Evolutionary conservation across 2,113 vertebrate genomes (phyloP), one percentile per base, ranked within the genome.

Genomic region (Lepus timidus): DNA sequence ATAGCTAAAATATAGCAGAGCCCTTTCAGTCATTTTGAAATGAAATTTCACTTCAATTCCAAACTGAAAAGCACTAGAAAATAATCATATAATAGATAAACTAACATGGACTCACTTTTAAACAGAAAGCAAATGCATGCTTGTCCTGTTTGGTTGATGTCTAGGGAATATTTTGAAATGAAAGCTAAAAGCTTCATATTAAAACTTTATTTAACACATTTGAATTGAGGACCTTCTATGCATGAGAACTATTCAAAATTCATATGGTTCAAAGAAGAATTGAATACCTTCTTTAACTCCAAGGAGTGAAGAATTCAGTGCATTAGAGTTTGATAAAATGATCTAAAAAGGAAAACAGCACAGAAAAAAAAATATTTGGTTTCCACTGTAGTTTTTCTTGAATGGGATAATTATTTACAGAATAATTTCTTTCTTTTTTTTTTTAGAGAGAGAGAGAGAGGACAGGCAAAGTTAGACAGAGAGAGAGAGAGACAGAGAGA

Each of bases 331-430:
- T 91, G 16, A 83, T 62, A 67, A 64, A 73, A 64, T 89, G 22
- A 17, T 76, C 8, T 91, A 1, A 67, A 73, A 82, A 84, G 33
- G 14, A 64, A 80, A 91, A 96, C 71, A 97, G 79, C 31, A 88
- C 82, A 83, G 74, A 93, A 78, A n/a, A 36, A 36, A 97, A 90
- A 88, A 88, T 95, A 94, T 96, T 91, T 62, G 79, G 31, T 19
- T 55, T 96, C 75, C 31, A 87, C 22, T 81, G 88, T 76, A 13
- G 49, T 80, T 97, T 97, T 96, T 92, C 83, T 95, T 97, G 88
- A 97, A 87, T 90, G 49, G 33, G 20, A 33, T 94, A 90, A 97
- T 96, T 75, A 88, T 97, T 88, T 92, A 90, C 73, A 96, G 97
- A 97, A 92, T 92, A 95, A 5, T 39, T 39, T 39, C 6, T 39